Evolutionary conservation across 2,797 vertebrate species (phyloP).

Genomic region (Mallotus villosus): DNA sequence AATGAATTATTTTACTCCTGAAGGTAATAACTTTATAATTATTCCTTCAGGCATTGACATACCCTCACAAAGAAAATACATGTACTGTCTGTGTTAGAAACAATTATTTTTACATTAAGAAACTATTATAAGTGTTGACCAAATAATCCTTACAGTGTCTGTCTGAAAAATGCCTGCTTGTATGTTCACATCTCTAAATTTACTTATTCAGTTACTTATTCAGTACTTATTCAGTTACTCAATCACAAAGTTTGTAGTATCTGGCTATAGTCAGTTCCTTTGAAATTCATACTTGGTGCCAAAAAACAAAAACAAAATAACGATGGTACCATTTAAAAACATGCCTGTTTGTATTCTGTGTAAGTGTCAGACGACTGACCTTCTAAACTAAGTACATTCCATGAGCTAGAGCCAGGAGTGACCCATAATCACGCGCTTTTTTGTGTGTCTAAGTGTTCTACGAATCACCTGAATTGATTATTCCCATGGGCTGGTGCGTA

Average conservation of each 20-base stretch:
- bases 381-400: slow-evolving; percentile 52
- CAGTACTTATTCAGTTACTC: slow-evolving; percentile 56
- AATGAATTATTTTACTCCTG: slow-evolving; percentile 73
- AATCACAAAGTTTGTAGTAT: slow-evolving; percentile 50
- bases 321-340: slow-evolving; percentile 47
- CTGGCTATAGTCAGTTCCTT: slow-evolving; percentile 46
- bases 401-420: slow-evolving; percentile 36
- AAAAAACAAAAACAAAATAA: slow-evolving; percentile 41
- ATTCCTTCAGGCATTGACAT: slow-evolving; percentile 44
- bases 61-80: not conserved
- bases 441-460: slow-evolving; percentile 35
- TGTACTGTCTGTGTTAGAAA: no score
- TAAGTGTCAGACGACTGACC: slow-evolving; percentile 13
- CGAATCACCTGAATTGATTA: slow-evolving; percentile 28
- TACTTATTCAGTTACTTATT: slow-evolving; percentile 55
- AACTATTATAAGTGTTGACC: not conserved
- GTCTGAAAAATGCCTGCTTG: slow-evolving; percentile 54
- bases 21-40: slow-evolving; percentile 68
- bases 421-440: slow-evolving; percentile 42
- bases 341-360: slow-evolving; percentile 25
- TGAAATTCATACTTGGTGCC: slow-evolving; percentile 59
- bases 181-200: slow-evolving; percentile 58
- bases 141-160: slow-evolving; percentile 26
- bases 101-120: not conserved
- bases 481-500: slow-evolving; percentile 47